phyloP scores from a whole-genome alignment of 2,797 vertebrate species.

The Rhinogobio ventralis region DNA sequence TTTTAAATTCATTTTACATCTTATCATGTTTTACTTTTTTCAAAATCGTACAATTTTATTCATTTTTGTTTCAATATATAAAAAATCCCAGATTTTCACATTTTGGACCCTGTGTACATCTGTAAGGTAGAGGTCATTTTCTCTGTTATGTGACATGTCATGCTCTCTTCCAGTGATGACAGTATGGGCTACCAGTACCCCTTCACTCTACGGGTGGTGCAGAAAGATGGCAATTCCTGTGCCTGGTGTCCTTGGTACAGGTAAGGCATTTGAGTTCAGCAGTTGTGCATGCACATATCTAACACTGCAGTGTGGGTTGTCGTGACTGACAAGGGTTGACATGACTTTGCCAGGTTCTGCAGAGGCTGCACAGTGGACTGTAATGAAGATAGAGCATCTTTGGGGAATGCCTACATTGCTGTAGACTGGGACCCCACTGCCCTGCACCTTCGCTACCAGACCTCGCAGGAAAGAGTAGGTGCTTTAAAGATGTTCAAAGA shows the following conservation, averaged over 20 bases:
- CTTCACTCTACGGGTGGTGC: constrained; percentile 93
- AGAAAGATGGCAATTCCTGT: constrained; percentile 95
- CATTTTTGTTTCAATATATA: background rate
- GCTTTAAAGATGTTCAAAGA: background rate
- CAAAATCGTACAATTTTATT: too few relatives aligned
- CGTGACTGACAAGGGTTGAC: constrained; percentile 39
- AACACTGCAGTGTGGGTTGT: background rate
- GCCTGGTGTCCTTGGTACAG: constrained; percentile 99
- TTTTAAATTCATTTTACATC: too few relatives aligned
- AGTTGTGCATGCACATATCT: constrained; percentile 1
- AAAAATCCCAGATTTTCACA: too few relatives aligned
- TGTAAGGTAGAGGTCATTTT: background rate
- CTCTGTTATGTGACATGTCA: background rate
- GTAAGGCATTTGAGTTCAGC: constrained; percentile 72
- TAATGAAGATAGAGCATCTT: constrained; percentile 87
- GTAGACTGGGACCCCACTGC: constrained; percentile 99
- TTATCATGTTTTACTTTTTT: too few relatives aligned
- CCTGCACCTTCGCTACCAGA: constrained; percentile 97
- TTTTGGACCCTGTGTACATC: background rate
- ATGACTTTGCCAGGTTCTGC: constrained; percentile 85
- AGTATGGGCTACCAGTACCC: constrained; percentile 99
- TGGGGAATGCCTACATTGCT: constrained; percentile 94
- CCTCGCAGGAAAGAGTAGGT: constrained; percentile 96
- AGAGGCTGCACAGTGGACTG: constrained; percentile 94
- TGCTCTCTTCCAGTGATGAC: constrained; percentile 85